phyloP scores from a whole-genome alignment of 2,797 vertebrate species.

The Fundulus diaphanus region DNA sequence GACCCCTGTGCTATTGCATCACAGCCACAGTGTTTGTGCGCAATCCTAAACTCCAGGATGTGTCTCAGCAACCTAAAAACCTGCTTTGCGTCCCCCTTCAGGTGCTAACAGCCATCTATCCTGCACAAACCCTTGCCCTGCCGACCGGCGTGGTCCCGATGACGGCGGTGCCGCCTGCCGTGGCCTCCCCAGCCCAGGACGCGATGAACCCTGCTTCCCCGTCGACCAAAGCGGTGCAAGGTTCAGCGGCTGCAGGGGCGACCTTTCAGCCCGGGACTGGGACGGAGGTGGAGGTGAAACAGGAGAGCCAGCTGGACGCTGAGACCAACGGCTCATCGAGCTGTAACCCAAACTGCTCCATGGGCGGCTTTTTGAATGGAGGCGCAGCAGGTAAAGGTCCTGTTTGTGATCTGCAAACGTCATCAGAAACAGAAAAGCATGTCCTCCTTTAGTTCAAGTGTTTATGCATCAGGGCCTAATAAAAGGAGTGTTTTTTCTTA shows the following conservation, averaged over 20 bases:
- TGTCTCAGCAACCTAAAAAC: not conserved
- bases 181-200: constrained; percentile 79
- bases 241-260: constrained; percentile 17
- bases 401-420: not conserved
- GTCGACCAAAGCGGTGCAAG: constrained; percentile 54
- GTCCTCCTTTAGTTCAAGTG: too few species aligned
- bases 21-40: not conserved
- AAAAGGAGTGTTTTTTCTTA: too few species aligned
- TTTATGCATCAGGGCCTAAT: not conserved
- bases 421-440: not conserved
- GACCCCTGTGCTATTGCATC: not conserved
- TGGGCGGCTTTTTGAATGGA: constrained; percentile 1
- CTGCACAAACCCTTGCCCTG: constrained; percentile 77
- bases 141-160: constrained; percentile 77
- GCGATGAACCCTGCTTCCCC: constrained; percentile 68
- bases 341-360: constrained; percentile 17
- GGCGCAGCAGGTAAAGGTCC: constrained; percentile 46
- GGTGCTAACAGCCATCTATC: constrained; percentile 88
- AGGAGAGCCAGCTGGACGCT: constrained; percentile 62
- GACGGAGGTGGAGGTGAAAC: constrained; percentile 68
- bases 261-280: constrained; percentile 25
- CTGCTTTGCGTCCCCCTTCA: constrained; percentile 22
- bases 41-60: not conserved
- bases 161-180: constrained; percentile 71
- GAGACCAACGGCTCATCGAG: constrained; percentile 41